Evolutionary conservation across 53 echinoderm and acorn worm genomes (phyloP).

Genomic region (Temnopleurus reevesii): DNA sequence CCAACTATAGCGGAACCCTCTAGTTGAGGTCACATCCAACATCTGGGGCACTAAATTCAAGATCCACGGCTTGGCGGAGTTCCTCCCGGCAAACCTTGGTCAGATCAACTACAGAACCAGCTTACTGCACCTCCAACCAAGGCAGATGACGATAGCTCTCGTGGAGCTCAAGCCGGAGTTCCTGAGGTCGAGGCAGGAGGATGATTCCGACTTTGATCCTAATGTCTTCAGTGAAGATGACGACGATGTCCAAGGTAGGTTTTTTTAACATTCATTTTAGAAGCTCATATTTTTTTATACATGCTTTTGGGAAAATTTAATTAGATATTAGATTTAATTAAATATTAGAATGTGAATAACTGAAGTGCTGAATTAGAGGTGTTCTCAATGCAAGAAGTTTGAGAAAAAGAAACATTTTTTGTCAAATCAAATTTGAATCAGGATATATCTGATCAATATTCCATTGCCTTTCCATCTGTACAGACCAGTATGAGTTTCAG

Average conservation of each 20-base stretch:
- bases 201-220: conserved; percentile 83
- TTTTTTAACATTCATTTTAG: too few relatives aligned
- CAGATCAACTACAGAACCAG: conserved; percentile 96
- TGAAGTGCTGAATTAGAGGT: too few relatives aligned
- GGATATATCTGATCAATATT: too few relatives aligned
- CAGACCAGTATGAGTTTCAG: too few relatives aligned
- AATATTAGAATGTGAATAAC: too few relatives aligned
- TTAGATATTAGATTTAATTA: too few relatives aligned
- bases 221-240: conserved; percentile 99
- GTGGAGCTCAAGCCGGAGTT: conserved; percentile 85
- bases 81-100: conserved; percentile 92
- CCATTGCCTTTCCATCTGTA: too few relatives aligned
- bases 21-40: conserved; percentile 97
- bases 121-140: conserved; percentile 93
- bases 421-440: too few relatives aligned
- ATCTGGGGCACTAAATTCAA: conserved; percentile 99
- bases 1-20: conserved; percentile 74
- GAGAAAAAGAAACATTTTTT: too few relatives aligned
- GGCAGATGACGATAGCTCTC: conserved; percentile 98
- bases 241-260: conserved; percentile 82
- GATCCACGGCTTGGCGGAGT: conserved; percentile 86
- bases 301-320: too few relatives aligned
- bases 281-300: too few relatives aligned
- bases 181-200: conserved; percentile 66
- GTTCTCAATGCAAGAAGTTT: too few relatives aligned